Conservation (phyloP, 2,888 invertebrate species). For the Heteromurus nitidus region DNA sequence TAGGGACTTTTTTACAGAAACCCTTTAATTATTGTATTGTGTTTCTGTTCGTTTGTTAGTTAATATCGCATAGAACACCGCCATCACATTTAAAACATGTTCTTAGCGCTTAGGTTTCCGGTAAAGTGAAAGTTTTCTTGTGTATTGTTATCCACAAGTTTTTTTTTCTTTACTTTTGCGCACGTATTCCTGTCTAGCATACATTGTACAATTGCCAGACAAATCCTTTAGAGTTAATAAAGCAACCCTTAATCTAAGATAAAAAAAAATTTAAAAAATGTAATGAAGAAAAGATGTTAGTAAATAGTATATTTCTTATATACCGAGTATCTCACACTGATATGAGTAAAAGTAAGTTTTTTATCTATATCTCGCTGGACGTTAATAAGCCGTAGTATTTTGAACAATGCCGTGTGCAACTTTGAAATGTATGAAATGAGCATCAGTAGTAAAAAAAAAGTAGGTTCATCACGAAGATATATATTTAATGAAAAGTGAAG, state of each 20-base stretch:
- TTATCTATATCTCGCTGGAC: too few species aligned
- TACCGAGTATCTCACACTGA: too few species aligned
- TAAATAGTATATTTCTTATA: background rate
- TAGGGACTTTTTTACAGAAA: background rate
- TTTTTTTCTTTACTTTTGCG: background rate
- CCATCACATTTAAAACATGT: too few species aligned
- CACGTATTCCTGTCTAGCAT: background rate
- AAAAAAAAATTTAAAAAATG: background rate
- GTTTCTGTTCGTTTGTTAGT: background rate
- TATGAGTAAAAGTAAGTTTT: too few species aligned
- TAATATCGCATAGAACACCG: background rate
- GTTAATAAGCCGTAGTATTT: too few species aligned
- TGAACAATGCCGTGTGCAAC: too few species aligned
- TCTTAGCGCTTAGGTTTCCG: conserved; percentile 26
- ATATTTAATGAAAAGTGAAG: too few species aligned
- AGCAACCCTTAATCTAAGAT: background rate
- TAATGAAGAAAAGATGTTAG: conserved; percentile 3
- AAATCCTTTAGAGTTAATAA: background rate
- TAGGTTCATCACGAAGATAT: too few species aligned
- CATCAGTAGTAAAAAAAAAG: too few species aligned
- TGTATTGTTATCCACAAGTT: conserved; percentile 31
- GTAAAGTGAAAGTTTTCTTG: conserved; percentile 43
- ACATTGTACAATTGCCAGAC: background rate
- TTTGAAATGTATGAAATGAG: too few species aligned
- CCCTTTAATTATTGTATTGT: background rate